phyloP scores from a whole-genome alignment of 2,888 invertebrate species.

The Dicyrtomina minuta region DNA sequence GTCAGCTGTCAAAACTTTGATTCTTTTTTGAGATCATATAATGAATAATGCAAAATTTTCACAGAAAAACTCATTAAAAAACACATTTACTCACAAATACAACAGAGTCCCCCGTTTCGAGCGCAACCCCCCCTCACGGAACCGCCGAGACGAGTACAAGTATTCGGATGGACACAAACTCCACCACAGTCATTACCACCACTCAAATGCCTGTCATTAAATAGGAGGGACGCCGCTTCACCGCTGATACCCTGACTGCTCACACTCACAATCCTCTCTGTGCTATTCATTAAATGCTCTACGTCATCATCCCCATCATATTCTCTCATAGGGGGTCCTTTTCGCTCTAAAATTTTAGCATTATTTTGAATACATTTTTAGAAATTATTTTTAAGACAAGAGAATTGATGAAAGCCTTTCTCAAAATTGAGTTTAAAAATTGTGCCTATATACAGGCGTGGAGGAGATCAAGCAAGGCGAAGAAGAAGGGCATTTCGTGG shows the following conservation, averaged over 20 bases:
- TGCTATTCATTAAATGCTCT: constrained; percentile 17
- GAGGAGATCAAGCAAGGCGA: too few relatives aligned
- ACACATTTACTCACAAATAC: constrained; percentile 49
- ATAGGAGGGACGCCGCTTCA: constrained; percentile 25
- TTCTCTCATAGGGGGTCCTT: background rate
- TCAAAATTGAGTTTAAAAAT: too few relatives aligned
- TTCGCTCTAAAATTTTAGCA: background rate
- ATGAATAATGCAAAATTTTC: too few relatives aligned
- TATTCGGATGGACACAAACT: constrained; percentile 43
- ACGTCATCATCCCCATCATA: background rate
- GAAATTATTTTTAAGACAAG: too few relatives aligned
- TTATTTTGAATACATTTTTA: background rate
- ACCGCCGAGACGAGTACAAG: constrained; percentile 44
- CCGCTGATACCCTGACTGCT: background rate
- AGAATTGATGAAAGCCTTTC: background rate
- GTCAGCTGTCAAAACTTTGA: too few relatives aligned
- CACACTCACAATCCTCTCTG: constrained; percentile 38
- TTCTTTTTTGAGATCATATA: too few relatives aligned
- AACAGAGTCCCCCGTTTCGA: constrained; percentile 47
- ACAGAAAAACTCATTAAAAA: too few relatives aligned
- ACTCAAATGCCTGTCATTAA: constrained; percentile 33
- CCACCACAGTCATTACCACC: constrained; percentile 30
- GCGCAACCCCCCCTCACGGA: constrained; percentile 37
- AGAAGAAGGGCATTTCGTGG: too few relatives aligned
- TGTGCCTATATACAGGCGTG: too few relatives aligned